These are phyloP conservation scores for Orthosia incerta DNA, from an alignment of 2,888 invertebrate genomes.

Conservation along the genomic window DNA sequence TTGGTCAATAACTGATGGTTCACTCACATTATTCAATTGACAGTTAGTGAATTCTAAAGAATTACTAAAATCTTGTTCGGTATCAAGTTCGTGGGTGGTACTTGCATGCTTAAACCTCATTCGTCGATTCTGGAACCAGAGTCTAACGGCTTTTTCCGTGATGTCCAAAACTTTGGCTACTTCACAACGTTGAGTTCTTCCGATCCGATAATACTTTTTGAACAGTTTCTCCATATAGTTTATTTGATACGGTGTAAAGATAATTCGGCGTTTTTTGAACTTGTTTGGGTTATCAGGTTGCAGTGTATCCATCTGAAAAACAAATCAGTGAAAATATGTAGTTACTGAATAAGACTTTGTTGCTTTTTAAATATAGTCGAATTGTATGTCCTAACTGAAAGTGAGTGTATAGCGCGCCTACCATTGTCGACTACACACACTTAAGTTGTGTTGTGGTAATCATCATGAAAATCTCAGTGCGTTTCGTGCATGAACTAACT, in stretches of 20 bases:
- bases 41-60: constrained; percentile 64
- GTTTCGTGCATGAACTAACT: too few relatives aligned
- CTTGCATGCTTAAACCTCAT: constrained; percentile 94
- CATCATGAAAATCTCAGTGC: too few relatives aligned
- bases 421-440: too few relatives aligned
- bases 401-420: too few relatives aligned
- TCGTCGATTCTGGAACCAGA: constrained; percentile 96
- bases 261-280: constrained; percentile 88
- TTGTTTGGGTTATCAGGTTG: constrained; percentile 64
- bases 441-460: too few relatives aligned
- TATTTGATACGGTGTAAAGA: constrained; percentile 94
- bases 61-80: constrained; percentile 61
- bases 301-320: constrained; percentile 65
- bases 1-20: constrained; percentile 71
- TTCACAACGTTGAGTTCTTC: constrained; percentile 92
- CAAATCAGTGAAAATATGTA: not conserved
- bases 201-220: constrained; percentile 92
- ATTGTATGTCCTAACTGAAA: too few relatives aligned
- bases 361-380: too few relatives aligned
- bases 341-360: too few relatives aligned
- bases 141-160: constrained; percentile 94
- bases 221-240: constrained; percentile 94
- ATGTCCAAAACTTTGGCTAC: constrained; percentile 92
- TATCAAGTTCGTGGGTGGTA: constrained; percentile 67
- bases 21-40: constrained; percentile 70